phyloP scores from a whole-genome alignment of 2,113 vertebrate genomes.

The Passer montanus region DNA sequence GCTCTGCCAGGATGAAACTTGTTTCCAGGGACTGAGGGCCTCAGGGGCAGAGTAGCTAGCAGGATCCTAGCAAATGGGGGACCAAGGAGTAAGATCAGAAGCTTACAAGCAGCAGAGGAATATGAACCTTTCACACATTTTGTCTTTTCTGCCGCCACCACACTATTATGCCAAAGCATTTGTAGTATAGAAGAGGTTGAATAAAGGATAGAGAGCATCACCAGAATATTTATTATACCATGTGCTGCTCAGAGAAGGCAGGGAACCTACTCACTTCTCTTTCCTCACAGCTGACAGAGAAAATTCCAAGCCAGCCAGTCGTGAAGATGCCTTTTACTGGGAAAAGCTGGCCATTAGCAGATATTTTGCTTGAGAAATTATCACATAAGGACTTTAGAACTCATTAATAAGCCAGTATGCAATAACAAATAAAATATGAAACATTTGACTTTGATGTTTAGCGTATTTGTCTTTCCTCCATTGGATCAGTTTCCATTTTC shows the following conservation, averaged over 20 bases:
- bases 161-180: not conserved
- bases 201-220: not conserved
- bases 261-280: not conserved
- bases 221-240: not conserved
- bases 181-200: not conserved
- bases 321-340: not conserved
- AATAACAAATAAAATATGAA: slow-evolving; percentile 21
- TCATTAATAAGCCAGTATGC: not conserved
- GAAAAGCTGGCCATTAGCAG: not conserved
- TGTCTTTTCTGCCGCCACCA: not conserved
- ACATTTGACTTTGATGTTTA: not conserved
- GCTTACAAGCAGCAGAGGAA: not conserved
- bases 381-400: not conserved
- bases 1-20: not conserved
- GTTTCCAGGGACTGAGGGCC: not conserved
- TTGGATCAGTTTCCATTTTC: not conserved
- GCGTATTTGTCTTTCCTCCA: not conserved
- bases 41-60: not conserved
- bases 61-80: not conserved
- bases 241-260: not conserved
- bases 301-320: not conserved
- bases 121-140: not conserved
- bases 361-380: not conserved
- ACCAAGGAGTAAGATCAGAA: not conserved
- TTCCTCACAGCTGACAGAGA: not conserved